phyloP scores from a whole-genome alignment of 2,888 invertebrate genomes.

The Pherbina coryleti region DNA sequence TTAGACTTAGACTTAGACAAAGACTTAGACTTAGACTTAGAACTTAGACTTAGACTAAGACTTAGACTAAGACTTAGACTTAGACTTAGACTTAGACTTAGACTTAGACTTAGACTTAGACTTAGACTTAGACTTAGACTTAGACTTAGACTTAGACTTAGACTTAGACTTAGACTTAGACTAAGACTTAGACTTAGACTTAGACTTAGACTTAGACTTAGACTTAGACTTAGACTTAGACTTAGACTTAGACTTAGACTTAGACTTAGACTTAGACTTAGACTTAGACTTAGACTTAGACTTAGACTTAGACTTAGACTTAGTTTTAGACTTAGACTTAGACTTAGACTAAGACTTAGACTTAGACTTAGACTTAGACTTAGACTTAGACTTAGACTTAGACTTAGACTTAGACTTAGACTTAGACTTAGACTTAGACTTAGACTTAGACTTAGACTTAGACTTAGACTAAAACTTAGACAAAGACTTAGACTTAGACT shows the following conservation, averaged over 20 bases:
- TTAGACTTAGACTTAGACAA: too few species aligned
- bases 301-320: not conserved
- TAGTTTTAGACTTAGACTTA: not conserved
- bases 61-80: not conserved
- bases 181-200: not conserved
- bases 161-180: not conserved
- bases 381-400: not conserved
- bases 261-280: not conserved
- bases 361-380: not conserved
- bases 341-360: not conserved
- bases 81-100: not conserved
- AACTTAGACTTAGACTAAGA: not conserved
- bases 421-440: not conserved
- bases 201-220: not conserved
- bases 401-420: not conserved
- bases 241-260: not conserved
- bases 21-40: too few species aligned
- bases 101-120: not conserved
- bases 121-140: not conserved
- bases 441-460: not conserved
- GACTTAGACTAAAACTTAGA: not conserved
- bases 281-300: not conserved
- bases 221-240: not conserved
- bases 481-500: not conserved
- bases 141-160: not conserved